Percentiles rank a stretch among this genome's conserved stretches.
These are phyloP conservation scores for Phengaris alcon DNA, from an alignment of 2,888 invertebrate genomes.

Conservation along the genomic window DNA sequence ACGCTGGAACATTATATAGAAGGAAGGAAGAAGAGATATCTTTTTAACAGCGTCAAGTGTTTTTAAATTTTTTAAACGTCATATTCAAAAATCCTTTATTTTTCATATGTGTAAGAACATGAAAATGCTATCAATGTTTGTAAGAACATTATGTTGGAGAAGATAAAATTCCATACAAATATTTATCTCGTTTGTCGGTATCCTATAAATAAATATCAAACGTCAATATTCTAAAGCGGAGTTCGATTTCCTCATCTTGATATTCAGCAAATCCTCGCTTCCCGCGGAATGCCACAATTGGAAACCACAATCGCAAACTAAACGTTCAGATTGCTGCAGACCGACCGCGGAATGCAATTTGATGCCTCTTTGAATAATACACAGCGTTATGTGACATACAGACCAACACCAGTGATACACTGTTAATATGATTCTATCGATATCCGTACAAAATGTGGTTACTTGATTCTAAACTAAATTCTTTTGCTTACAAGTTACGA, in stretches of 20 bases:
- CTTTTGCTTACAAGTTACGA: no score
- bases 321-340: slow-evolving; percentile 30
- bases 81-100: no score
- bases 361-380: slow-evolving; percentile 29
- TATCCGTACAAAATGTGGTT: neutral
- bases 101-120: no score
- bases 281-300: slow-evolving; percentile 29
- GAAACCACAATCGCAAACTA: slow-evolving; percentile 31
- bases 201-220: neutral
- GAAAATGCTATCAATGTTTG: no score
- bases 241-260: slow-evolving; percentile 25
- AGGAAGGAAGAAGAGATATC: no score
- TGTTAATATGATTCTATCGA: slow-evolving; percentile 11
- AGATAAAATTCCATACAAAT: neutral
- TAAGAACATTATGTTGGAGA: neutral
- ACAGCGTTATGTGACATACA: slow-evolving; percentile 6
- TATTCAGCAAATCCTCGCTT: slow-evolving; percentile 28
- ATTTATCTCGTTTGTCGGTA: neutral
- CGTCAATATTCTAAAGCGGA: slow-evolving; percentile 14
- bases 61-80: no score
- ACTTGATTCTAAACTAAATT: neutral
- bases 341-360: slow-evolving; percentile 33
- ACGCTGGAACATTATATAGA: no score
- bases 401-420: neutral
- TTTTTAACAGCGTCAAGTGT: no score